phyloP scores from a whole-genome alignment of 2,888 invertebrate species.

The Brachypterus glaber region DNA sequence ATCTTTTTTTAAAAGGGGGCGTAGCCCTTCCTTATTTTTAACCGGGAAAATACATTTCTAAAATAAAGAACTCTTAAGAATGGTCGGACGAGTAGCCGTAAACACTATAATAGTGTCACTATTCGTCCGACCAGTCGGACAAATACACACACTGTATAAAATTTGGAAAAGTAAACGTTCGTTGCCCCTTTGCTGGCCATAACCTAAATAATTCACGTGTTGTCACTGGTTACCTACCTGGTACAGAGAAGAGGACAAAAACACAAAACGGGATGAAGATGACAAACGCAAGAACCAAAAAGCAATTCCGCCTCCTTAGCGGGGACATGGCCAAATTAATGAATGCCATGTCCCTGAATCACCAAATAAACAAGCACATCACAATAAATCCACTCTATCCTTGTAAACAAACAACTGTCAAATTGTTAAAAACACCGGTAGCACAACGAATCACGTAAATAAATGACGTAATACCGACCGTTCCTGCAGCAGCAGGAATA shows the following conservation, averaged over 20 bases:
- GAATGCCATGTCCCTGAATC: constrained; percentile 30
- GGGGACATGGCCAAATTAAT: constrained; percentile 38
- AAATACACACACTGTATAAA: too few species aligned
- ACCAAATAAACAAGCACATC: constrained; percentile 11
- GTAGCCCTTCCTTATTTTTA: too few species aligned
- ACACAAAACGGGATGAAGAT: constrained; percentile 50
- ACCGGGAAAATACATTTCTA: too few species aligned
- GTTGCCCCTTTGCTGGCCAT: too few species aligned
- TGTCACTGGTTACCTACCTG: constrained; percentile 36
- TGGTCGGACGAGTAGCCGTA: too few species aligned
- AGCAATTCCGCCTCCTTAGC: constrained; percentile 48
- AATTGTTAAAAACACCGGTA: not conserved
- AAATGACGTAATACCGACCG: not conserved
- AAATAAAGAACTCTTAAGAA: too few species aligned
- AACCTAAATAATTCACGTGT: too few species aligned
- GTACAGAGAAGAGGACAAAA: constrained; percentile 44
- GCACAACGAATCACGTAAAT: not conserved
- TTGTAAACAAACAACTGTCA: too few species aligned
- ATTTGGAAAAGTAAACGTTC: too few species aligned
- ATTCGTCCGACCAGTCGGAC: too few species aligned
- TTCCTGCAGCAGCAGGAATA: not conserved
- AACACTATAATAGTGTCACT: too few species aligned
- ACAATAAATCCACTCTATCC: constrained; percentile 17
- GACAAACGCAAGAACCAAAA: constrained; percentile 46
- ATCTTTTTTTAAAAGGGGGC: too few species aligned